Evolutionary conservation across 2,113 vertebrate species (phyloP).

Genomic region (Hirundichthys speculiger): DNA sequence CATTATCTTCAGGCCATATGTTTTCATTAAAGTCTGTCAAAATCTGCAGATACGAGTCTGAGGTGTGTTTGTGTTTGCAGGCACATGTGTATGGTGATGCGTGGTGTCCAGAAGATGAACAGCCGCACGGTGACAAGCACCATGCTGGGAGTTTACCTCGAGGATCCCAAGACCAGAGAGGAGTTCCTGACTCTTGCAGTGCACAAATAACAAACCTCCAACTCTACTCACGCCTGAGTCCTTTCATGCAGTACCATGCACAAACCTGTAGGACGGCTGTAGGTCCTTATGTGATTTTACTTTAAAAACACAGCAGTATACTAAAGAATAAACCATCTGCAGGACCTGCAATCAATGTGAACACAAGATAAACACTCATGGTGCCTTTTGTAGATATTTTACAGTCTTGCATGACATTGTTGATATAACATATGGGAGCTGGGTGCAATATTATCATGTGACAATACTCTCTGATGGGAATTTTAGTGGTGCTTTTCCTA

Average conservation of each 20-base stretch:
- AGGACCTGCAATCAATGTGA: conserved; percentile 46
- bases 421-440: conserved; percentile 30
- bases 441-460: conserved; percentile 42
- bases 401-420: conserved; percentile 37
- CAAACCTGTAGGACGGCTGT: background rate
- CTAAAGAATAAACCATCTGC: conserved; percentile 6
- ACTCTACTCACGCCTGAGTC: conserved; percentile 1
- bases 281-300: conserved; percentile 6
- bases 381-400: conserved; percentile 65
- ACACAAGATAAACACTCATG: conserved; percentile 17
- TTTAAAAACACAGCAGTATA: background rate
- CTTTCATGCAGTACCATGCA: background rate
- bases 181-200: conserved; percentile 80
- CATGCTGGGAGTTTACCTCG: conserved; percentile 81
- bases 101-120: conserved; percentile 85
- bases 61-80: conserved; percentile 41
- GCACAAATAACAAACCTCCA: conserved; percentile 25
- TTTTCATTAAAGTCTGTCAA: background rate
- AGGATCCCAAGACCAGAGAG: conserved; percentile 83
- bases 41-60: background rate
- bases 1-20: background rate
- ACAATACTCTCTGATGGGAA: conserved; percentile 18
- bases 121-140: conserved; percentile 80
- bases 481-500: conserved; percentile 35
- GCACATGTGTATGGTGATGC: conserved; percentile 84